Conservation (phyloP, 2,888 invertebrate species). For the Gari tellinella region DNA sequence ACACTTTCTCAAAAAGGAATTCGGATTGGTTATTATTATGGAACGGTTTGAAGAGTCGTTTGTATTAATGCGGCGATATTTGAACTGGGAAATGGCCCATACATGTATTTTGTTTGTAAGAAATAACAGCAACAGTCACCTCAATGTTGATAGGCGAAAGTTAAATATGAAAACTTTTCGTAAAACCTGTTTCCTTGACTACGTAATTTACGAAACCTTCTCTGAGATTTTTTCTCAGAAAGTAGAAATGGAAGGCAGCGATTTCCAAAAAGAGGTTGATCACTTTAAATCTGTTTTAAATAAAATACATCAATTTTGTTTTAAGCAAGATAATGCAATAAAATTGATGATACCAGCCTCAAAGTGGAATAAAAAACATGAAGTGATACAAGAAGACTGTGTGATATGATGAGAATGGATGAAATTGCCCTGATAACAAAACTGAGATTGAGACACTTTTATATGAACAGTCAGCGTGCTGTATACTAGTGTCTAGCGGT, state of each 20-base stretch:
- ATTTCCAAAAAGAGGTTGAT: conserved; percentile 37
- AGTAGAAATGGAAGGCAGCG: conserved; percentile 4
- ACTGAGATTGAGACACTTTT: conserved; percentile 8
- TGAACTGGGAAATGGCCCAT: conserved; percentile 37
- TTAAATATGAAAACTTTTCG: conserved; percentile 19
- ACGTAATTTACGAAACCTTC: conserved; percentile 38
- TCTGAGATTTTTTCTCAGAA: conserved; percentile 12
- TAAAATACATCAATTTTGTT: conserved; percentile 23
- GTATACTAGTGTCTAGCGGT: too few relatives aligned
- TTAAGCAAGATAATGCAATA: not conserved
- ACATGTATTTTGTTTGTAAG: conserved; percentile 32
- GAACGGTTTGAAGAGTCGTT: conserved; percentile 44
- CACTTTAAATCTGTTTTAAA: conserved; percentile 20
- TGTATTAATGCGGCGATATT: conserved; percentile 32
- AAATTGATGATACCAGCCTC: conserved; percentile 9
- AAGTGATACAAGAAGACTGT: conserved; percentile 27
- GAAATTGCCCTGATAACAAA: conserved; percentile 25
- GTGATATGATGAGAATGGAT: conserved; percentile 27
- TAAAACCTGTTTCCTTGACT: conserved; percentile 38
- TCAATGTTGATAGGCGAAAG: not conserved
- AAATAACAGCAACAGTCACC: conserved; percentile 28
- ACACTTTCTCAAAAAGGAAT: conserved; percentile 18
- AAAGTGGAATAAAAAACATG: conserved; percentile 26
- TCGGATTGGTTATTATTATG: conserved; percentile 33
- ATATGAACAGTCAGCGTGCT: conserved; percentile 11